phyloP scores from a whole-genome alignment of 2,797 vertebrate genomes.

The Spinus pinus region DNA sequence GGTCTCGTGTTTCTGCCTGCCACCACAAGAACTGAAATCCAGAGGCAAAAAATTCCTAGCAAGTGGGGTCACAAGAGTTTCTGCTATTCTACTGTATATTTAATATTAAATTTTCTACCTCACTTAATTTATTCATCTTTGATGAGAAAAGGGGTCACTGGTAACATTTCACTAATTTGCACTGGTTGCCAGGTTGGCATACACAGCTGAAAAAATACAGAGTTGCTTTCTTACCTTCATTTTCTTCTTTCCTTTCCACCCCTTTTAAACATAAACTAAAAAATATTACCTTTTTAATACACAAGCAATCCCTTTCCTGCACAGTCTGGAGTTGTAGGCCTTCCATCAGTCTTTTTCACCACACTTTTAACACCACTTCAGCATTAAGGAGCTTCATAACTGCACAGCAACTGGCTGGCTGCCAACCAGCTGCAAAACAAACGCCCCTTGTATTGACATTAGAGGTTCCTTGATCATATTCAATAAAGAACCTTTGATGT shows the following conservation, averaged over 20 bases:
- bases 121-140: not conserved
- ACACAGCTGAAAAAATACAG: conserved; percentile 19
- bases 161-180: not conserved
- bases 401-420: conserved; percentile 8
- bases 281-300: not conserved
- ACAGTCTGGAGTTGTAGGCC: not conserved
- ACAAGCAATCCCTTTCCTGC: not conserved
- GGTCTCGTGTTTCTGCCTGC: not conserved
- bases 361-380: conserved; percentile 27
- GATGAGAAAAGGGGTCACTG: not conserved
- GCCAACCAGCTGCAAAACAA: conserved; percentile 52
- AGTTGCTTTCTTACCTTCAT: not conserved
- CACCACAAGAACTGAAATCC: not conserved
- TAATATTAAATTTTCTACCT: not conserved
- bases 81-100: not conserved
- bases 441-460: conserved; percentile 13
- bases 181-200: not conserved
- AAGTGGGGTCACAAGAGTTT: not conserved
- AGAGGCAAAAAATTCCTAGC: not conserved
- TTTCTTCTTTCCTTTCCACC: not conserved
- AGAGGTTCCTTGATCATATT: conserved; percentile 46
- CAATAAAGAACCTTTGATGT: conserved; percentile 57
- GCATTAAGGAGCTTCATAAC: not conserved
- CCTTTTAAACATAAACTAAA: not conserved
- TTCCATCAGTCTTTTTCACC: conserved; percentile 37